Evolutionary conservation across 1,140 invertebrate species (phyloP), one percentile per base, ranked within the genome.

Genomic region (Stratiolaelaps scimitus): DNA sequence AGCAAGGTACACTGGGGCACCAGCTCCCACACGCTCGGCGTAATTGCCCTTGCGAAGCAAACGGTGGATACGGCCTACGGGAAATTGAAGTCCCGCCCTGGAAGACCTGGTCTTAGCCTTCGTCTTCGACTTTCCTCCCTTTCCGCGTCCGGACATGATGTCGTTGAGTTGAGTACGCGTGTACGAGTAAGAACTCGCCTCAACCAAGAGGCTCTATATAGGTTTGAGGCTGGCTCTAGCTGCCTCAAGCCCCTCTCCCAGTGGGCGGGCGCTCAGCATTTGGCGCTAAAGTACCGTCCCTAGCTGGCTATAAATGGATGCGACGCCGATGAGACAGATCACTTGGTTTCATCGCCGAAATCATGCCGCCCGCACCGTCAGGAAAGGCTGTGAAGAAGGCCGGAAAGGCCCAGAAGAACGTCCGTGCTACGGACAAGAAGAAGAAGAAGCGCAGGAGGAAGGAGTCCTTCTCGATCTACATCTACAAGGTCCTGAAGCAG

Each of bases 401-500:
- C 45, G 73, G 73, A n/a, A 73, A 75, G n/a, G 65, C 71, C 72
- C 30, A 53, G 74, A 74, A n/a, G 68, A 71, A 69, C 64, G 70
- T 74, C 46, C 65, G 70, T 10, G 71, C 72, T 64, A 64, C 65
- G 17, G 71, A 72, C 66, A 72, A 72, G 71, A 67, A 44, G 47
- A n/a, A n/a, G n/a, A 69, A 53, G 43, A 67, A 66, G 66, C 65
- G 48, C 40, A 70, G 48, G 74, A 80, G 80, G 76, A 83, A 82
- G 76, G 80, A 84, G 71, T 81, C 77, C 67, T 86, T 84, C 75
- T 79, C 80, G 0, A 82, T 83, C 65, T 86, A 85, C 74, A 78
- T 84, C n/a, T 83, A 83, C 75, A 85, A 85, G 71, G 78, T 87
- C 17, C 71, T 87, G 71, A 83, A 84, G 70, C 82, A 84, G 72